Conservation (phyloP, 2,113 vertebrate genomes). For the Saguinus midas region DNA sequence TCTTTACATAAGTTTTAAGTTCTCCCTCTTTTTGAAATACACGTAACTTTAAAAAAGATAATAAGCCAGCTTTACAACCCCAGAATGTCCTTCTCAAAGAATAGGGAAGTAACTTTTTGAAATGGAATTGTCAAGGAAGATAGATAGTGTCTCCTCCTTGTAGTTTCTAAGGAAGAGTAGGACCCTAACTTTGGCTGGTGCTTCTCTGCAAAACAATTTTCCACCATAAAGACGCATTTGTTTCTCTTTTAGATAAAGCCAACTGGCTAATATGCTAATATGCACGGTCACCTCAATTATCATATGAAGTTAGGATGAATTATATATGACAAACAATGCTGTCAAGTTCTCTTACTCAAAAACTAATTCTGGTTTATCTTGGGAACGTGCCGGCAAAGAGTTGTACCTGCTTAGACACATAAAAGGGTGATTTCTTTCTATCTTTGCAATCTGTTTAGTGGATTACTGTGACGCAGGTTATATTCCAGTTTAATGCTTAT, state of each 20-base stretch:
- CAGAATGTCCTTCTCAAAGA: not conserved
- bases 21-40: slow-evolving; percentile 13
- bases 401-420: not conserved
- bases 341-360: not conserved
- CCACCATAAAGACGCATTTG: not conserved
- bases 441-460: not conserved
- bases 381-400: not conserved
- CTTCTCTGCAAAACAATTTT: not conserved
- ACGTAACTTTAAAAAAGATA: no score
- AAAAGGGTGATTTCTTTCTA: not conserved
- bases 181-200: not conserved
- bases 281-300: not conserved
- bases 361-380: not conserved
- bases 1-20: not conserved
- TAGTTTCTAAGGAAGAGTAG: not conserved
- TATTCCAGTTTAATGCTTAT: not conserved
- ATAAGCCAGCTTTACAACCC: not conserved
- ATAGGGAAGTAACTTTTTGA: not conserved
- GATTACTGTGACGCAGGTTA: not conserved
- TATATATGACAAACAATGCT: not conserved
- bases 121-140: not conserved
- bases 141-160: not conserved
- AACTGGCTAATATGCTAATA: not conserved
- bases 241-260: not conserved
- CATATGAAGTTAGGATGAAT: not conserved